phyloP scores from a whole-genome alignment of 23 tunicate species.

The Corella eumyota region DNA sequence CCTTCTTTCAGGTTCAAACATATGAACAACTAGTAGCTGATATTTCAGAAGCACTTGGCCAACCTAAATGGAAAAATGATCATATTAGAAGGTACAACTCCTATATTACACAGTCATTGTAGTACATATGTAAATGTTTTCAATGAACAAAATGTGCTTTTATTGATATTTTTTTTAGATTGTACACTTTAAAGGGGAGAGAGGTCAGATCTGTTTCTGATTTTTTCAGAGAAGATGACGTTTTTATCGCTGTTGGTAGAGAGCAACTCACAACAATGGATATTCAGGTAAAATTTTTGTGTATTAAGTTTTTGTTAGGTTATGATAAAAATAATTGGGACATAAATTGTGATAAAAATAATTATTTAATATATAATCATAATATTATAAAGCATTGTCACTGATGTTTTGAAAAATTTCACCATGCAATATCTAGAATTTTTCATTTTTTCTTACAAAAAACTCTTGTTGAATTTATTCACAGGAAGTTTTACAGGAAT shows the following conservation, averaged over 20 bases:
- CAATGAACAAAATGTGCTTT: background rate
- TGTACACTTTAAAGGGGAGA: slow-evolving; percentile 89
- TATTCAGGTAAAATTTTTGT: slow-evolving; percentile 72
- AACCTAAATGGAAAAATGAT: slow-evolving; percentile 96
- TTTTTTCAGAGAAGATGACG: slow-evolving; percentile 95
- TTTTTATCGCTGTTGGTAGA: slow-evolving; percentile 87
- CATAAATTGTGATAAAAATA: slow-evolving; percentile 3
- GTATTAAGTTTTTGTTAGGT: background rate
- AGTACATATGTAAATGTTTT: background rate
- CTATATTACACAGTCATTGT: background rate
- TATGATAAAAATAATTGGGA: too few species aligned
- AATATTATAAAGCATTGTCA: too few species aligned
- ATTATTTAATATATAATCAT: too few species aligned
- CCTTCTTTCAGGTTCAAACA: slow-evolving; percentile 63
- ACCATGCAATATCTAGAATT: too few species aligned
- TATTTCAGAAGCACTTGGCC: slow-evolving; percentile 90
- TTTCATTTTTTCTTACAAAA: too few species aligned
- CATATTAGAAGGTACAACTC: slow-evolving; percentile 60
- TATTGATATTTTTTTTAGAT: slow-evolving; percentile 19
- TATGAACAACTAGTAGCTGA: slow-evolving; percentile 90
- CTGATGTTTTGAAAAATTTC: too few species aligned
- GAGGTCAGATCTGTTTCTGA: slow-evolving; percentile 79
- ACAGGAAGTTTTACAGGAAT: slow-evolving; percentile 84
- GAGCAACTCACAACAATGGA: slow-evolving; percentile 86
- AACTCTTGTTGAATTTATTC: background rate